These are phyloP conservation scores for Todus mexicanus DNA, from an alignment of 2,797 vertebrate species.

Conservation along the genomic window DNA sequence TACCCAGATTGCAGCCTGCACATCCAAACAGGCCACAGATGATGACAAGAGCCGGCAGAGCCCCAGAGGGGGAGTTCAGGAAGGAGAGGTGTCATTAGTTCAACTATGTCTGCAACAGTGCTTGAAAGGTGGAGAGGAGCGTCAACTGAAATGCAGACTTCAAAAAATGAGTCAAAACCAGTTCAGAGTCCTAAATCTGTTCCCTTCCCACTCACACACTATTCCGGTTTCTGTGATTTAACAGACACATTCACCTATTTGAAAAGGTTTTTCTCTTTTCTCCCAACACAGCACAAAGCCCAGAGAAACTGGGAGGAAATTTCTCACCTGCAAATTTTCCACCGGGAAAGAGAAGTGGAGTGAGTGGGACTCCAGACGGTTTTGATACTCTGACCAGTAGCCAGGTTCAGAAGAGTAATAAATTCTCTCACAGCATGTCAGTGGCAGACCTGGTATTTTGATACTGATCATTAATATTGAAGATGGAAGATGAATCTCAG, in stretches of 20 bases:
- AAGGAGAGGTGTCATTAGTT: not conserved
- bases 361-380: not conserved
- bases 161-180: not conserved
- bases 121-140: not conserved
- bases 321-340: not conserved
- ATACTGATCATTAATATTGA: not conserved
- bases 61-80: not conserved
- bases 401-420: not conserved
- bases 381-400: not conserved
- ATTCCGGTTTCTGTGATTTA: not conserved
- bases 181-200: not conserved
- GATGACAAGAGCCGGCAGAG: not conserved
- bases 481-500: not conserved
- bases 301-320: not conserved
- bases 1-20: not conserved
- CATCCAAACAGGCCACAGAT: rapidly evolving
- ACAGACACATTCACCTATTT: not conserved
- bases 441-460: not conserved
- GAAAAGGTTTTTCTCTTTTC: not conserved
- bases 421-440: not conserved
- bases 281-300: not conserved
- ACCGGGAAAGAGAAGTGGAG: not conserved
- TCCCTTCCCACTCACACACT: not conserved
- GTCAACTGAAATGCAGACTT: not conserved
- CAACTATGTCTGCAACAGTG: not conserved